These are phyloP conservation scores for Argentina silus DNA, from an alignment of 2,797 vertebrate species.

Conservation along the genomic window DNA sequence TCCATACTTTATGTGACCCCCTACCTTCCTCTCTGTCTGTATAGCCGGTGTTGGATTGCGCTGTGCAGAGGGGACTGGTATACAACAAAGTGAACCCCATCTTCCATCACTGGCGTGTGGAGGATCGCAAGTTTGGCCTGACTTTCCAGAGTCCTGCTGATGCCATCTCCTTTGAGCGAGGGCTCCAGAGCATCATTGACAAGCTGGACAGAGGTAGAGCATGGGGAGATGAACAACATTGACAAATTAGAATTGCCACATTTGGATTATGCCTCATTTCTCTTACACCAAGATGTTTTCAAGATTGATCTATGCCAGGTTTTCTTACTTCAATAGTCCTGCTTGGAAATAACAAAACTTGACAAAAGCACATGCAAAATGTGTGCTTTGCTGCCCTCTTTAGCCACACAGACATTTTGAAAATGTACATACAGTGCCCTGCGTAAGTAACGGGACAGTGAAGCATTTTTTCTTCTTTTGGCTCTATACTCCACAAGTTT, in stretches of 20 bases:
- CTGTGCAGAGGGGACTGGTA: conserved; percentile 86
- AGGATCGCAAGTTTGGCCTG: conserved; percentile 90
- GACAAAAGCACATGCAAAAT: too few relatives aligned
- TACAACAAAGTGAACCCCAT: conserved; percentile 96
- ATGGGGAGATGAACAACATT: not conserved
- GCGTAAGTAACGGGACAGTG: too few relatives aligned
- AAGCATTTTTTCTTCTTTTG: too few relatives aligned
- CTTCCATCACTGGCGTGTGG: conserved; percentile 94
- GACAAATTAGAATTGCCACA: not conserved
- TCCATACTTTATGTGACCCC: not conserved
- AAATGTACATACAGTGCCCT: too few relatives aligned
- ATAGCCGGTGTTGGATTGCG: conserved; percentile 89
- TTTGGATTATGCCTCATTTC: not conserved
- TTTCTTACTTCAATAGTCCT: not conserved
- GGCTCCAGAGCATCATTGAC: conserved; percentile 85
- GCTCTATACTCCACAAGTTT: too few relatives aligned
- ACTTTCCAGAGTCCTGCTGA: conserved; percentile 94
- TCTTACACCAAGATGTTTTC: not conserved
- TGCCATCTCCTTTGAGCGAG: conserved; percentile 88
- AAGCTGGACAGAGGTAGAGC: conserved; percentile 85
- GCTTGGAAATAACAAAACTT: too few relatives aligned
- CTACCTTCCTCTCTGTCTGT: conserved; percentile 21
- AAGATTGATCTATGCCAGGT: not conserved
- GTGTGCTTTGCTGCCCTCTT: too few relatives aligned
- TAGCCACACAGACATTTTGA: too few relatives aligned